These are phyloP conservation scores for Tinea semifulvella DNA, from an alignment of 2,888 invertebrate species.

Conservation along the genomic window DNA sequence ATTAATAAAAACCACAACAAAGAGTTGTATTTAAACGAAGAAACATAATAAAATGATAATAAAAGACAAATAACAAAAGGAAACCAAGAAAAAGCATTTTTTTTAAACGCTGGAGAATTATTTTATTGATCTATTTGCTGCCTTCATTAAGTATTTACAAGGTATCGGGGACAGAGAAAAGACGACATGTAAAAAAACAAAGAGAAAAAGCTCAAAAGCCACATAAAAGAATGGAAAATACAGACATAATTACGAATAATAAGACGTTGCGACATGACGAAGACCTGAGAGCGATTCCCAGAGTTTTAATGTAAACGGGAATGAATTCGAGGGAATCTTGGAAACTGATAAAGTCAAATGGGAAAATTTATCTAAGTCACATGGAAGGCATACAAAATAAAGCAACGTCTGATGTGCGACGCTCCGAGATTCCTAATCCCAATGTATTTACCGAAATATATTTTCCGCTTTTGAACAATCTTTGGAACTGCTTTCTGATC, in stretches of 20 bases:
- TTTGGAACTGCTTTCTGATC: neutral
- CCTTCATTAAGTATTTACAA: constrained; percentile 29
- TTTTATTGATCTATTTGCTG: constrained; percentile 17
- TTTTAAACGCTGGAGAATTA: constrained; percentile 27
- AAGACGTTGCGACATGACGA: constrained; percentile 42
- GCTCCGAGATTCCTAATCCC: constrained; percentile 5
- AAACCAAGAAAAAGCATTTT: constrained; percentile 23
- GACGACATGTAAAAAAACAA: constrained; percentile 33
- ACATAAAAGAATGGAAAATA: constrained; percentile 31
- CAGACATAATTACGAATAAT: constrained; percentile 50
- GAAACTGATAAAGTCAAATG: constrained; percentile 26
- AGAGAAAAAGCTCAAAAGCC: neutral
- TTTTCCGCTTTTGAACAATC: constrained; percentile 4
- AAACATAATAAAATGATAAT: constrained; percentile 13
- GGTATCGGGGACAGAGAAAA: constrained; percentile 33
- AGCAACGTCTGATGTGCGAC: constrained; percentile 7
- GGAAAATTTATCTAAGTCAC: constrained; percentile 21
- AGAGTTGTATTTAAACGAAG: constrained; percentile 12
- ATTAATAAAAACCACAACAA: constrained; percentile 30
- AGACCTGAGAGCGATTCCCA: constrained; percentile 33
- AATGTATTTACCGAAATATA: constrained; percentile 1
- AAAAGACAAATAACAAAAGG: constrained; percentile 18
- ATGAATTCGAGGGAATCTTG: constrained; percentile 23
- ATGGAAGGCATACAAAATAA: constrained; percentile 14
- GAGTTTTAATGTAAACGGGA: constrained; percentile 27